Conservation (phyloP, 2,797 vertebrate species). For the Lepus oiostolus region DNA sequence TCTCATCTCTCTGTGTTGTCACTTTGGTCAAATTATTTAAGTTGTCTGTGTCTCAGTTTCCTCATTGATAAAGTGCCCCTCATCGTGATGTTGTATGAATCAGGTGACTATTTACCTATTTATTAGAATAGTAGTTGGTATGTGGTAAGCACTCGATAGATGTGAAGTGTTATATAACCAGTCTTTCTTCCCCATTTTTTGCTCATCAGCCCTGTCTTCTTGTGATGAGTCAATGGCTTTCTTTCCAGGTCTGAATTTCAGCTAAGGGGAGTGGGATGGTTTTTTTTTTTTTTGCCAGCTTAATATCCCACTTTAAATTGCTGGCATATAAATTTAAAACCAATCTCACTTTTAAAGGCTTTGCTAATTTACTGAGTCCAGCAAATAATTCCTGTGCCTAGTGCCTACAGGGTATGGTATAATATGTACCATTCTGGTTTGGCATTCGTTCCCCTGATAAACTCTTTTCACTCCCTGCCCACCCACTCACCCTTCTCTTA, state of each 20-base stretch:
- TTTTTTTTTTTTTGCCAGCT: background rate
- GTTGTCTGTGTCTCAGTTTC: background rate
- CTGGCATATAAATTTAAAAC: conserved; percentile 25
- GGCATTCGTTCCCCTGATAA: background rate
- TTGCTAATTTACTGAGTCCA: conserved; percentile 49
- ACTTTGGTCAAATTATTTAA: background rate
- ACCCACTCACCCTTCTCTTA: background rate
- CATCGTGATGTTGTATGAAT: background rate
- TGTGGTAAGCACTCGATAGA: background rate
- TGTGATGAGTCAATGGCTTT: background rate
- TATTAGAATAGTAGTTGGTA: background rate
- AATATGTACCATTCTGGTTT: conserved; percentile 42
- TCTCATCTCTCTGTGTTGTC: background rate
- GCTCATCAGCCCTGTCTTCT: too few species aligned
- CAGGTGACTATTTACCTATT: background rate
- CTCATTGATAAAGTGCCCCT: background rate
- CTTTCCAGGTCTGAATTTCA: background rate
- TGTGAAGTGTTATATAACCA: background rate
- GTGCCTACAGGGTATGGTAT: background rate
- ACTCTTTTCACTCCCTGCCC: background rate
- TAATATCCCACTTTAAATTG: conserved; percentile 44
- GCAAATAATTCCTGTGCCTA: conserved; percentile 12
- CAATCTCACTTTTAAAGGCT: conserved; percentile 26
- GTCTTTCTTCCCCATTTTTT: background rate
- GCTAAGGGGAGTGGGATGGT: background rate